Evolutionary conservation across 2,888 invertebrate genomes (phyloP).

Genomic region (Chrysotoxum bicinctum): DNA sequence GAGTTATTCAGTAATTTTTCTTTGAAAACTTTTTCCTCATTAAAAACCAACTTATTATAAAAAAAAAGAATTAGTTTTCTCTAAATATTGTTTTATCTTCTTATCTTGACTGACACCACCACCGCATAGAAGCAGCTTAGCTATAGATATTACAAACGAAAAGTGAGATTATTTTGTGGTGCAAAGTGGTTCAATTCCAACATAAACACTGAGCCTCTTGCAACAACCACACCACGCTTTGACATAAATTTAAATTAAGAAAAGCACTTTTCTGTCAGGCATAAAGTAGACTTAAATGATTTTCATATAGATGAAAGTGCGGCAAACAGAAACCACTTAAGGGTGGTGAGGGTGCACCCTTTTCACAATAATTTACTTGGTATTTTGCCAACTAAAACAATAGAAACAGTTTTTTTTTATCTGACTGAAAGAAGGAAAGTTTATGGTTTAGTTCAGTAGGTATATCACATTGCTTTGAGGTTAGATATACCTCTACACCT

Average conservation of each 20-base stretch:
- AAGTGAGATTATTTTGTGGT: not conserved
- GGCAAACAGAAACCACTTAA: not conserved
- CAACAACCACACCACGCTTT: not conserved
- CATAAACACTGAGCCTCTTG: not conserved
- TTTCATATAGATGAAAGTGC: not conserved
- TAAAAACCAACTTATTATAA: not conserved
- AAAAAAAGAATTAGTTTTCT: not conserved
- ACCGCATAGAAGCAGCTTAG: not conserved
- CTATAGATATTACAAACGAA: not conserved
- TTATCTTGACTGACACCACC: not conserved
- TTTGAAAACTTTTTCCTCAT: not conserved
- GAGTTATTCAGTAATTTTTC: too few relatives aligned
- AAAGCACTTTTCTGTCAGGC: not conserved
- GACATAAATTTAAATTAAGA: not conserved
- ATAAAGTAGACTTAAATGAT: not conserved
- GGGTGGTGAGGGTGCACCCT: not conserved
- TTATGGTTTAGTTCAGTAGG: not conserved
- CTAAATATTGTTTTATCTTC: not conserved
- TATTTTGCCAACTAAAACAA: not conserved
- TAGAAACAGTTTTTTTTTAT: not conserved
- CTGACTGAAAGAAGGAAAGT: not conserved
- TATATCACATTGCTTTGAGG: not conserved
- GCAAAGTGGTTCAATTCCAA: not conserved
- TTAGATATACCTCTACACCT: not conserved
- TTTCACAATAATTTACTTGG: not conserved